Evolutionary conservation across 2,888 invertebrate species (phyloP).

Genomic region (Phoenoteleia sp.): DNA sequence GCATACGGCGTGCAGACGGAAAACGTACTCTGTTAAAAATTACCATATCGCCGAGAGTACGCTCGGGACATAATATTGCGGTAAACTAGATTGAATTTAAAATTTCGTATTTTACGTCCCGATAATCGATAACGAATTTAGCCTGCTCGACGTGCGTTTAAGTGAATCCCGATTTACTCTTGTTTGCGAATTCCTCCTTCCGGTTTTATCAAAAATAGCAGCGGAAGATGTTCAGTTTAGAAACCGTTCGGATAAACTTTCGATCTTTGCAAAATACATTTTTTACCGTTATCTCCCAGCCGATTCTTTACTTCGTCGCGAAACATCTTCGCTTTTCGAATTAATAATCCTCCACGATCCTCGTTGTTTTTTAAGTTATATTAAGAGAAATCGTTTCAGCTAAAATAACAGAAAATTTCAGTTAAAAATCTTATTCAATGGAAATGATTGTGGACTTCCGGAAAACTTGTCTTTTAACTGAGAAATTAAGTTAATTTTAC

Average conservation of each 20-base stretch:
- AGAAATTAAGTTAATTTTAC: no score
- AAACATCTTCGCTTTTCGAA: no score
- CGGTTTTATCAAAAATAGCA: slow-evolving; percentile 17
- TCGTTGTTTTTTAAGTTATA: no score
- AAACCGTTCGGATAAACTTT: slow-evolving; percentile 6
- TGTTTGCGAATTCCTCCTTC: slow-evolving; percentile 37
- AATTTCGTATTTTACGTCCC: slow-evolving; percentile 42
- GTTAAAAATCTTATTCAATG: no score
- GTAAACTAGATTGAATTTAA: slow-evolving; percentile 51
- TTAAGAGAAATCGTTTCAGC: no score
- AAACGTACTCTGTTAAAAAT: slow-evolving; percentile 10
- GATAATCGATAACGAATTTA: slow-evolving; percentile 44
- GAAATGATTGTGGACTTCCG: no score
- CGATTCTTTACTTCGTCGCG: slow-evolving; percentile 9
- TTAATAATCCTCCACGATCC: no score
- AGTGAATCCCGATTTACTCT: slow-evolving; percentile 20
- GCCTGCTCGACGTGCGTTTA: slow-evolving; percentile 4
- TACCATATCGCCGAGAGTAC: slow-evolving; percentile 19
- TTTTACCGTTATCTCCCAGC: slow-evolving; percentile 15
- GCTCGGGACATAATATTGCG: slow-evolving; percentile 24
- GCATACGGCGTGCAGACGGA: neutral
- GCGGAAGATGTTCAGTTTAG: no score
- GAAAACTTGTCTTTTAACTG: no score
- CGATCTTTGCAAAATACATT: slow-evolving; percentile 1
- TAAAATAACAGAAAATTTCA: no score